phyloP scores from a whole-genome alignment of 2,797 vertebrate species.

The Sphenodon punctatus region DNA sequence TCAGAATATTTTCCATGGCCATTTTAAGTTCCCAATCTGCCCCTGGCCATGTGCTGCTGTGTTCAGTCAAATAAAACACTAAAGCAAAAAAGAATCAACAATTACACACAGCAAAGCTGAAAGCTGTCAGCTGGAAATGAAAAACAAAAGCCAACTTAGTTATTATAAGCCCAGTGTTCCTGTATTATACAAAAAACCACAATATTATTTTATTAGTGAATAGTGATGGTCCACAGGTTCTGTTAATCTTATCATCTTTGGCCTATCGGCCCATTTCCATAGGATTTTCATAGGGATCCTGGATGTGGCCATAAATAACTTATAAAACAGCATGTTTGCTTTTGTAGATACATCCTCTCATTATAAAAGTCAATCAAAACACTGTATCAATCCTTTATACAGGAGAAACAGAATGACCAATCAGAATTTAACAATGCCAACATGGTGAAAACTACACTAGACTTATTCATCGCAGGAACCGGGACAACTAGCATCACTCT shows the following conservation, averaged over 20 bases:
- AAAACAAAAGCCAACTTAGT: background rate
- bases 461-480: slow-evolving; percentile 77
- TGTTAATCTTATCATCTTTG: background rate
- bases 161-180: background rate
- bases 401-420: slow-evolving; percentile 51
- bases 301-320: background rate
- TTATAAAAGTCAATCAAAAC: background rate
- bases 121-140: background rate
- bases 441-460: slow-evolving; percentile 45
- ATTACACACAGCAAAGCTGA: background rate
- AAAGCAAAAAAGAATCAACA: background rate
- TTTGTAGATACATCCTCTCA: background rate
- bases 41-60: too few relatives aligned
- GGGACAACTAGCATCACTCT: slow-evolving; percentile 77
- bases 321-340: background rate
- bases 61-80: background rate
- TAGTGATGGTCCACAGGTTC: too few relatives aligned
- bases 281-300: accelerated
- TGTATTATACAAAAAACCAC: background rate
- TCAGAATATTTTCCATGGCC: too few relatives aligned
- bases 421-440: slow-evolving; percentile 34
- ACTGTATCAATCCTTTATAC: background rate
- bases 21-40: too few relatives aligned
- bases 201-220: too few relatives aligned
- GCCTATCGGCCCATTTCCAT: background rate